Evolutionary conservation across 2,797 vertebrate genomes (phyloP).

Genomic region (Carduelis carduelis): DNA sequence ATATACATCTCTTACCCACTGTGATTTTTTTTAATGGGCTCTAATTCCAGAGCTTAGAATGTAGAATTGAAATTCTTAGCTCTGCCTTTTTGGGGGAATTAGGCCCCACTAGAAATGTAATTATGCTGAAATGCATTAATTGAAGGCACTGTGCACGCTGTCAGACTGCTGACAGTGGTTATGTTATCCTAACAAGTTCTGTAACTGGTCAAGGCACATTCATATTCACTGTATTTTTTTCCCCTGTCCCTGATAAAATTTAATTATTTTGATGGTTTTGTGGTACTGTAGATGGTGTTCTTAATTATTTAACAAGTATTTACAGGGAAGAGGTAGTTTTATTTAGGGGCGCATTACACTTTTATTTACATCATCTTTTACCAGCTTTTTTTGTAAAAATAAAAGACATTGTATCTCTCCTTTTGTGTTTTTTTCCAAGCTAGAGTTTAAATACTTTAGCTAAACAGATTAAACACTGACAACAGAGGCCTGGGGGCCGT

Average conservation of each 20-base stretch:
- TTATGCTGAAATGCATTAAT: slow-evolving; percentile 73
- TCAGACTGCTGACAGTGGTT: slow-evolving; percentile 77
- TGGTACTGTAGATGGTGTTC: slow-evolving; percentile 94
- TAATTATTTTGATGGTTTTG: slow-evolving; percentile 81
- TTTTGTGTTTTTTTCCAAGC: slow-evolving; percentile 58
- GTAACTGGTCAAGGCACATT: slow-evolving; percentile 78
- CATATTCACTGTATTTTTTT: slow-evolving; percentile 89
- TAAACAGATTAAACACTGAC: background rate
- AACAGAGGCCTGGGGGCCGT: background rate
- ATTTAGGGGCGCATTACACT: slow-evolving; percentile 81
- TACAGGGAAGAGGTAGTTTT: slow-evolving; percentile 82
- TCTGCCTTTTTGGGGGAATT: slow-evolving; percentile 73
- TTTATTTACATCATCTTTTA: slow-evolving; percentile 80
- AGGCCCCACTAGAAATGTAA: slow-evolving; percentile 69
- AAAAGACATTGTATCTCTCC: slow-evolving; percentile 78
- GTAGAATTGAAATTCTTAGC: slow-evolving; percentile 73
- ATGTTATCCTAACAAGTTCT: slow-evolving; percentile 65
- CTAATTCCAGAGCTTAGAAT: slow-evolving; percentile 73
- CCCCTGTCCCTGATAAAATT: slow-evolving; percentile 75
- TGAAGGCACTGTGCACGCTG: slow-evolving; percentile 78
- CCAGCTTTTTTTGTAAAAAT: slow-evolving; percentile 86
- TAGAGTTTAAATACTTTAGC: background rate
- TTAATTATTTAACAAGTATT: slow-evolving; percentile 92
- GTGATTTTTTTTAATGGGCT: slow-evolving; percentile 85
- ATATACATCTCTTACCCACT: slow-evolving; percentile 91